These are phyloP conservation scores for Antidorcas marsupialis DNA, from an alignment of 2,113 vertebrate genomes.

Conservation along the genomic window DNA sequence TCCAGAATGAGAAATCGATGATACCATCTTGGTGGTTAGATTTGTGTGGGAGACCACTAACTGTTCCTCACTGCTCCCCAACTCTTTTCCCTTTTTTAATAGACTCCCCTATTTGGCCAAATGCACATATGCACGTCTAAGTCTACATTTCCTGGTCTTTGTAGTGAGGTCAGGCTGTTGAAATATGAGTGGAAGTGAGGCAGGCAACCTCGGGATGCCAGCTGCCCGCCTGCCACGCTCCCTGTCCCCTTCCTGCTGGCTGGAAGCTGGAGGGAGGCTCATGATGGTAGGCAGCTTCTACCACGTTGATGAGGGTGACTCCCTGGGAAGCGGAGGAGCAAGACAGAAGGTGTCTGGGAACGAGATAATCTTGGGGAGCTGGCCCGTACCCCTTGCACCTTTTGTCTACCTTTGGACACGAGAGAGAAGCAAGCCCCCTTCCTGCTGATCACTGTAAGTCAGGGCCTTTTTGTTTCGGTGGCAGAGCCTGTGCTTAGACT, in stretches of 20 bases:
- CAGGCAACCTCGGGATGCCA: neutral
- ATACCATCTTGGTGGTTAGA: neutral
- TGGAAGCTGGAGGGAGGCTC: neutral
- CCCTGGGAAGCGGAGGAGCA: neutral
- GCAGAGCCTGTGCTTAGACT: too few relatives aligned
- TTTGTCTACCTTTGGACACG: neutral
- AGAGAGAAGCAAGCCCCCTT: neutral
- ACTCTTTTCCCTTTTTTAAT: neutral
- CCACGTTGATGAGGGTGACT: neutral
- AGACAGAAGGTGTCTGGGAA: neutral
- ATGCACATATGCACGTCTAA: fast-evolving
- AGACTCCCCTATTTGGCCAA: neutral
- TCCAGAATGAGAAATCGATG: neutral
- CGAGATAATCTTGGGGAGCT: neutral
- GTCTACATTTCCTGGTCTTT: neutral
- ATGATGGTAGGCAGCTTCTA: neutral
- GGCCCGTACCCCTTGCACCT: too few relatives aligned
- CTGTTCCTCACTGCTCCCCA: neutral
- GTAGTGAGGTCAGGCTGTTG: neutral
- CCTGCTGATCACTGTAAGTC: neutral
- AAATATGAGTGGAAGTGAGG: neutral
- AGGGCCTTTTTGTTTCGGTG: neutral
- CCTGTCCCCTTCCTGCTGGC: neutral
- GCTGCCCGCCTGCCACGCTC: fast-evolving
- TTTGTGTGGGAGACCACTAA: neutral